These are phyloP conservation scores for Chrysomela aeneicollis DNA, from an alignment of 2,888 invertebrate species.

Conservation along the genomic window DNA sequence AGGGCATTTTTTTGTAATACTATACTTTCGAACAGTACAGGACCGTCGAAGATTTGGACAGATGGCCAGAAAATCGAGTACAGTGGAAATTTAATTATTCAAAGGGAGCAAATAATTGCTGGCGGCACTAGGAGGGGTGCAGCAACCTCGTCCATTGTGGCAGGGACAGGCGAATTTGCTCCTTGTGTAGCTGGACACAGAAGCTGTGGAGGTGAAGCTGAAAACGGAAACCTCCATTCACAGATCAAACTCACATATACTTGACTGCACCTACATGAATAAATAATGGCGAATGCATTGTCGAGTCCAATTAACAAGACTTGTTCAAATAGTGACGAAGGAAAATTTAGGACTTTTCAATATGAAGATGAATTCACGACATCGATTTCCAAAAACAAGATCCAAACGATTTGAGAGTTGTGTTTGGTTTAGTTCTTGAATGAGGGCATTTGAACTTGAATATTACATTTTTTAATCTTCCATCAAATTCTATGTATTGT, in stretches of 20 bases:
- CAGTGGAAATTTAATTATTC: constrained; percentile 63
- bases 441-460: too few relatives aligned
- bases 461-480: too few relatives aligned
- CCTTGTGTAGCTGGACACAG: constrained; percentile 42
- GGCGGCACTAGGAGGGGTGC: constrained; percentile 55
- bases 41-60: constrained; percentile 51
- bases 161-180: constrained; percentile 40
- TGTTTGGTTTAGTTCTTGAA: too few relatives aligned
- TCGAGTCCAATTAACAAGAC: constrained; percentile 41
- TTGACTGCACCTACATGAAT: constrained; percentile 58
- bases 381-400: too few relatives aligned
- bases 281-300: constrained; percentile 51
- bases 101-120: constrained; percentile 64
- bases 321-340: constrained; percentile 35
- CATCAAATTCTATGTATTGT: too few relatives aligned
- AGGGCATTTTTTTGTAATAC: constrained; percentile 49
- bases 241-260: constrained; percentile 55
- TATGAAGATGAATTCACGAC: too few relatives aligned
- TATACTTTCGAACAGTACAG: constrained; percentile 49
- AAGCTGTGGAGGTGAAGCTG: constrained; percentile 34
- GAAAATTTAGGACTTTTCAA: not conserved
- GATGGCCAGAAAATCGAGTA: constrained; percentile 61
- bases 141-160: constrained; percentile 44
- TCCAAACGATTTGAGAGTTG: too few relatives aligned
- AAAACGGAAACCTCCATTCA: constrained; percentile 45